phyloP scores from a whole-genome alignment of 2,797 vertebrate genomes.

The Sebastes goodei region DNA sequence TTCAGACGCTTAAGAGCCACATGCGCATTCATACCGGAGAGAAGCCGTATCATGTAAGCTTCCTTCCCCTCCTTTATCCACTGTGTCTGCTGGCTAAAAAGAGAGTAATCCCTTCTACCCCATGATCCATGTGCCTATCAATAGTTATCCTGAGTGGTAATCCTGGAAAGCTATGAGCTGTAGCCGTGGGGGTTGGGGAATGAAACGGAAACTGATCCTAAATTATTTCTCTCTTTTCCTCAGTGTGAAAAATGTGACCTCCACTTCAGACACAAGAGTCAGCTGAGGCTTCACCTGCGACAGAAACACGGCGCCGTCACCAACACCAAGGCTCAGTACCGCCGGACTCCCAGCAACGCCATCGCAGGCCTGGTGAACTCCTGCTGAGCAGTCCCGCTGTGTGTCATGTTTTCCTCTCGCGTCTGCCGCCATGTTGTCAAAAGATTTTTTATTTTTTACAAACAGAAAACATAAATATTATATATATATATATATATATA shows the following conservation, averaged over 20 bases:
- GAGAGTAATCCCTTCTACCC: constrained; percentile 43
- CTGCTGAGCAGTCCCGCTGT: constrained; percentile 78
- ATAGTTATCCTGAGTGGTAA: constrained; percentile 42
- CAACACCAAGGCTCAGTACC: constrained; percentile 95
- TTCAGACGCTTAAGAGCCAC: constrained; percentile 98
- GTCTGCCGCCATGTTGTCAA: constrained; percentile 10
- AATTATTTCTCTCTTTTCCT: background rate
- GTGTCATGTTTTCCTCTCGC: background rate
- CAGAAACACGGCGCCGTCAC: constrained; percentile 97
- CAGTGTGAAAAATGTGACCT: constrained; percentile 98
- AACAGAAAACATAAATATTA: constrained; percentile 28
- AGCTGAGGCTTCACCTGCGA: constrained; percentile 94
- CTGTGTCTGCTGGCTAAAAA: constrained; percentile 16
- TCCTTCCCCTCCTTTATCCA: constrained; percentile 17
- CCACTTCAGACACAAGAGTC: constrained; percentile 98
- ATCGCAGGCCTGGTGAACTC: constrained; percentile 81
- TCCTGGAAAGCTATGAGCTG: constrained; percentile 9
- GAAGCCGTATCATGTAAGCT: constrained; percentile 96
- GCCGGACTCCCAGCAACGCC: constrained; percentile 79
- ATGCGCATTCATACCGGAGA: constrained; percentile 97
- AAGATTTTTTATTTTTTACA: constrained; percentile 47
- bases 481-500: background rate
- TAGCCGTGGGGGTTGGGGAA: background rate
- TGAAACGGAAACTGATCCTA: background rate
- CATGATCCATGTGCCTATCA: constrained; percentile 45